phyloP scores from a whole-genome alignment of 2,113 vertebrate species.

The Craseonycteris thonglongyai region DNA sequence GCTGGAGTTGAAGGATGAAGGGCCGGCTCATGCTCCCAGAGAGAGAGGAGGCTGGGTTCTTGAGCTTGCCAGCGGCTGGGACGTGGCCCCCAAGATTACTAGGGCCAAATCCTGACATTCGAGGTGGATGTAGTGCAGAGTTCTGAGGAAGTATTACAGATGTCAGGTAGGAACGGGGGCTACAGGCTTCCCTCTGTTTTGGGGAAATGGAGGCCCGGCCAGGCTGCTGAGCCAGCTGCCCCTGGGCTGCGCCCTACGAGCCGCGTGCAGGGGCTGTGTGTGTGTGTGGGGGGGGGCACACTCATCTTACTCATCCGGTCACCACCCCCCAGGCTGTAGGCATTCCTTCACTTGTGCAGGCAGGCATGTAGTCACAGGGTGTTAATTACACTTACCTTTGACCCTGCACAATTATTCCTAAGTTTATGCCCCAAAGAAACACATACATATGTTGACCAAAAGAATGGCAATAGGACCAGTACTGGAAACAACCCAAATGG shows the following conservation, averaged over 20 bases:
- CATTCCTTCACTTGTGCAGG: neutral
- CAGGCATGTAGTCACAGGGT: neutral
- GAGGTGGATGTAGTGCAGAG: neutral
- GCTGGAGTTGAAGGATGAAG: neutral
- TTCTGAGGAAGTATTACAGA: neutral
- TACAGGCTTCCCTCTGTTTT: neutral
- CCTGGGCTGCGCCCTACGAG: too few relatives aligned
- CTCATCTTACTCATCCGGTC: fast-evolving
- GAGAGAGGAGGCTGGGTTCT: neutral
- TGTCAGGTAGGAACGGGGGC: neutral
- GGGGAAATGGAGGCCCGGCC: neutral
- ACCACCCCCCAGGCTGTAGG: neutral
- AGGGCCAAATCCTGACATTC: neutral
- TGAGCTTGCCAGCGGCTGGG: too few relatives aligned
- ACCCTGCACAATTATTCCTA: neutral
- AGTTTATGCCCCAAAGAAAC: neutral
- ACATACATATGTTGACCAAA: neutral
- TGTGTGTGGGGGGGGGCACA: too few relatives aligned
- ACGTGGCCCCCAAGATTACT: too few relatives aligned
- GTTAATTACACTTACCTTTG: neutral
- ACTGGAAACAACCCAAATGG: neutral
- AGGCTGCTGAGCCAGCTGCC: neutral
- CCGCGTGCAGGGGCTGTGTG: too few relatives aligned
- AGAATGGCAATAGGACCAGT: neutral
- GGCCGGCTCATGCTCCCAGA: neutral